phyloP scores from a whole-genome alignment of 2,113 vertebrate genomes.

The Collichthys lucidus region DNA sequence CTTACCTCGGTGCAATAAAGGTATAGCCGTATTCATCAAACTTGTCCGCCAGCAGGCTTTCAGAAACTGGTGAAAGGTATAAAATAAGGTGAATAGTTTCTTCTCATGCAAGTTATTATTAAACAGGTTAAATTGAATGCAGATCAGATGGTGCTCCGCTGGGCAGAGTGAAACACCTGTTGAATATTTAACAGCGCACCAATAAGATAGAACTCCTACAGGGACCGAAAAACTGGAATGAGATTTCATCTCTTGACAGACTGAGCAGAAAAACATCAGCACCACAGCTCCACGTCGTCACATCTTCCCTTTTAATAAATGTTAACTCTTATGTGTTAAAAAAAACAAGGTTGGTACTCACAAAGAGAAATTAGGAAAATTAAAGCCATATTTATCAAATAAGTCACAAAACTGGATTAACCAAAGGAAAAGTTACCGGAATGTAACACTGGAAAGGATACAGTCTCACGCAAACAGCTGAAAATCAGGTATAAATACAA shows the following conservation, averaged over 20 bases:
- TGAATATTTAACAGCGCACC: slow-evolving; percentile 33
- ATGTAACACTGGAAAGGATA: not conserved
- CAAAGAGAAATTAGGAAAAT: not conserved
- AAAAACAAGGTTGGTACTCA: not conserved
- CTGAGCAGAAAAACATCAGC: slow-evolving; percentile 8
- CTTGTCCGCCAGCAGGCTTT: slow-evolving; percentile 89
- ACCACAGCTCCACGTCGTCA: not conserved
- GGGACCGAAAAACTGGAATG: slow-evolving; percentile 3
- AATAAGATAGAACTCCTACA: not conserved
- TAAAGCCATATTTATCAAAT: not conserved
- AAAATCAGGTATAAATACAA: slow-evolving; percentile 24
- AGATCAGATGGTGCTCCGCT: slow-evolving; percentile 11
- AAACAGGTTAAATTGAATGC: slow-evolving; percentile 1
- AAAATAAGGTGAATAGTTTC: slow-evolving; percentile 37
- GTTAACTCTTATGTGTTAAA: not conserved
- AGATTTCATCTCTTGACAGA: slow-evolving; percentile 17
- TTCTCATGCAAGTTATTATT: not conserved
- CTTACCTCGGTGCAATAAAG: slow-evolving; percentile 94
- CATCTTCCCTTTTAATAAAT: not conserved
- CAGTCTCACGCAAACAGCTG: slow-evolving; percentile 9
- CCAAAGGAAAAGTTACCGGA: slow-evolving; percentile 1
- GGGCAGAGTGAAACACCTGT: slow-evolving; percentile 9
- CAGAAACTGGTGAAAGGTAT: slow-evolving; percentile 87
- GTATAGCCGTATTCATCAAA: slow-evolving; percentile 95
- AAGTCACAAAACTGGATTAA: slow-evolving; percentile 4